Base-by-base conservation (phyloP, 2,888 invertebrate genomes). In the Dolomedes plantarius region DNA sequence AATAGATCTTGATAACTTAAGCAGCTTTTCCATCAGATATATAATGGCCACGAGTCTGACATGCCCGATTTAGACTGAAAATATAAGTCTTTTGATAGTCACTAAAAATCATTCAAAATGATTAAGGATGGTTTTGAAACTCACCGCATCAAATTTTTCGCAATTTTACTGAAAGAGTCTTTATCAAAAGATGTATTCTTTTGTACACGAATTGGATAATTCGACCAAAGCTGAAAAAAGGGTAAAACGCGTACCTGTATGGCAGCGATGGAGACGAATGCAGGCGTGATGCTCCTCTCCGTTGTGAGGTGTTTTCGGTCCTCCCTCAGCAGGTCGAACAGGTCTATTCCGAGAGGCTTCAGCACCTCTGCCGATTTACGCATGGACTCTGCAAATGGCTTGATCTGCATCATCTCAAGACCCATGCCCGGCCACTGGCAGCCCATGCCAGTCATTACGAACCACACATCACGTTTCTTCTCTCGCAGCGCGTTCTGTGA, bases 371-470 rank as follows among this genome's bases (percentile, higher is more conserved):
- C 95, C 89, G 95, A 95, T 87, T 94, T 94, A 89, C 93, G 93
- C 89, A 99, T 94, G 83, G 96, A 95, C 77, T 94, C 93, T 88
- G 94, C 79, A 32, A 81, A 87, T 6, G 19, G 64, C 13, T 77
- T 68, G 11, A 87, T 64, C 32, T 68, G 5, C 87, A 87, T 87
- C n/a, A 81, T 67, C 11, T 76, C 32, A 0, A 68, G 7, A 1
- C 77, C 87, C 87, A 87, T 87, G 13, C 87, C 87, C 5, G 76
- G 56, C 87, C 87, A 87, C 23, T 87, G 87, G 31, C 81, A 81
- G 6, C 87, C 87, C 98, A 99, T 98, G 86, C 99, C 99, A 64
- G 97, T 95, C 92, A 97, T 98, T 88, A 99, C 94, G 92, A 94
- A 98, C 97, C 98, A 99, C 79, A 98, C 92, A 0, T 16, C 96